Percentiles rank a stretch among this genome's conserved stretches.
phyloP scores from a whole-genome alignment of 2,113 vertebrate genomes.

The Hippocampus guttulatus region DNA sequence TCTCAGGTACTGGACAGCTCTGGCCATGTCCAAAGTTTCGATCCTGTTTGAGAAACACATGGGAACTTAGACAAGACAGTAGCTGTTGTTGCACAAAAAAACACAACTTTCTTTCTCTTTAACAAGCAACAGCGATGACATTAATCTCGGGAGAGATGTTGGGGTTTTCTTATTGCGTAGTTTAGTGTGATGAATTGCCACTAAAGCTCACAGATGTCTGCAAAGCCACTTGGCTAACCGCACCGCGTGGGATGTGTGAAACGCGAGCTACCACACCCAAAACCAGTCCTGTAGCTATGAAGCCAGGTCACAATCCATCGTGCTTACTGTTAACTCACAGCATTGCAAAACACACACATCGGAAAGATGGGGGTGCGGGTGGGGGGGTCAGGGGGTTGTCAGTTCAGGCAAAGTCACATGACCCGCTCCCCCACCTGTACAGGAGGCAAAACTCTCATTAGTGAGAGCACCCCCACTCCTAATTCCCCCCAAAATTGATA shows the following conservation, averaged over 20 bases:
- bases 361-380: background rate
- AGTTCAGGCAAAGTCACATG: too few species aligned
- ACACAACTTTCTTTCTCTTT: background rate
- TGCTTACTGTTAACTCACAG: constrained; percentile 21
- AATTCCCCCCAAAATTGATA: too few species aligned
- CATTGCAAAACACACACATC: constrained; percentile 7
- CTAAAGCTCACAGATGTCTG: constrained; percentile 38
- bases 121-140: constrained; percentile 9
- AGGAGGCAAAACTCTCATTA: too few species aligned
- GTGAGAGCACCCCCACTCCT: too few species aligned
- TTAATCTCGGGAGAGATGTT: constrained; percentile 21
- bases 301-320: constrained; percentile 41
- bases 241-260: constrained; percentile 55
- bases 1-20: constrained; percentile 81
- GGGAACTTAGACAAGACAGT: background rate
- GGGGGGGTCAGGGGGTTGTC: too few species aligned
- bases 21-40: constrained; percentile 76
- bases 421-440: too few species aligned
- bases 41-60: constrained; percentile 70
- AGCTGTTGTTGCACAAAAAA: constrained; percentile 10
- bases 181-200: constrained; percentile 16
- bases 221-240: constrained; percentile 26
- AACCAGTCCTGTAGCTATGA: constrained; percentile 57
- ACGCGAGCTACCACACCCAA: constrained; percentile 58
- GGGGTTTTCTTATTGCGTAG: constrained; percentile 20